phyloP scores from a whole-genome alignment of 2,797 vertebrate species.

The Coendou prehensilis region DNA sequence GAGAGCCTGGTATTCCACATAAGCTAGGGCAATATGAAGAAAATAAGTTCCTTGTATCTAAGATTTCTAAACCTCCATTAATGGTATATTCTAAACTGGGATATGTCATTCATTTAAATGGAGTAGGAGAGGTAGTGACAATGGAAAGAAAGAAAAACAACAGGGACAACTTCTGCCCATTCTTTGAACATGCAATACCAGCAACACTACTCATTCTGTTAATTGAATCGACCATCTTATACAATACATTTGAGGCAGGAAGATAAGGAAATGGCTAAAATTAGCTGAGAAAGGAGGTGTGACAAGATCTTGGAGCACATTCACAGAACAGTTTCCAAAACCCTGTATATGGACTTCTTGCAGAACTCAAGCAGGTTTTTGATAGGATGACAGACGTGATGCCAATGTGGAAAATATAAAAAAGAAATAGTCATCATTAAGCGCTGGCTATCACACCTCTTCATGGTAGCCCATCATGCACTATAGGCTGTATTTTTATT shows the following conservation, averaged over 20 bases:
- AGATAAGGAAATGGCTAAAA: background rate
- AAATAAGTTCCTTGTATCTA: background rate
- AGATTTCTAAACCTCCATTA: background rate
- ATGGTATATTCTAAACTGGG: background rate
- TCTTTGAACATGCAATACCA: background rate
- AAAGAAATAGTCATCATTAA: background rate
- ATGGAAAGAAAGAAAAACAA: background rate
- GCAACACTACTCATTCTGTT: background rate
- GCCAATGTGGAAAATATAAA: background rate
- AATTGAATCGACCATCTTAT: slow-evolving; percentile 20
- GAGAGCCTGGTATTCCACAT: background rate
- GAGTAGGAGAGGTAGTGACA: background rate
- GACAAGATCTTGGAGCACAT: background rate
- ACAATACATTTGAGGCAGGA: background rate
- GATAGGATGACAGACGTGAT: background rate
- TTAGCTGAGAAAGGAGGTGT: background rate
- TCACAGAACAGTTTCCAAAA: background rate
- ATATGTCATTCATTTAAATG: background rate
- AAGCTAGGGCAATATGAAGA: background rate
- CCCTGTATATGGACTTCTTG: background rate
- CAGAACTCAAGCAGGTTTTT: background rate
- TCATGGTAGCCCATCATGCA: background rate
- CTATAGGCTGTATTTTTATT: background rate
- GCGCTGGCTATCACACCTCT: background rate
- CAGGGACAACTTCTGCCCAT: background rate